Evolutionary conservation across 2,888 invertebrate genomes (phyloP).

Genomic region (Tinea semifulvella): DNA sequence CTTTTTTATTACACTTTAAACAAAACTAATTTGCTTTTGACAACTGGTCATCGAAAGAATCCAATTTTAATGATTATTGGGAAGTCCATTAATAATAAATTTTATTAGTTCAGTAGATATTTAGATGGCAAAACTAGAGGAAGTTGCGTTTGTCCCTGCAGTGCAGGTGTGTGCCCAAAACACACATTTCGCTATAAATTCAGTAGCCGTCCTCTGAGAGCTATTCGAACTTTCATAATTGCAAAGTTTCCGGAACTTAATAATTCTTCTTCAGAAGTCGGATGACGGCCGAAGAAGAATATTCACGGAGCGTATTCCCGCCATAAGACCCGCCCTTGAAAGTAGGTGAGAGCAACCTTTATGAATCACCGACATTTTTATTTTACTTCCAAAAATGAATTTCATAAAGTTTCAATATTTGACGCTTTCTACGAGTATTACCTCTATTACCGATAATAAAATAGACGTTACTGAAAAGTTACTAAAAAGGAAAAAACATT

Average conservation of each 20-base stretch:
- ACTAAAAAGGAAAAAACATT: no score
- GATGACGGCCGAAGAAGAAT: slow-evolving; percentile 60
- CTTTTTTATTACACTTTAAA: no score
- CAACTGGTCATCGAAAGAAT: background rate
- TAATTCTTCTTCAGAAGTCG: slow-evolving; percentile 65
- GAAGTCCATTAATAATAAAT: background rate
- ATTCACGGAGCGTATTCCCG: slow-evolving; percentile 56
- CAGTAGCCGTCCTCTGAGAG: slow-evolving; percentile 61
- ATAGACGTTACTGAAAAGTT: no score
- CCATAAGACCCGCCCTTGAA: slow-evolving; percentile 44
- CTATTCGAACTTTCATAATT: slow-evolving; percentile 68
- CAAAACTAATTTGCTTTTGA: background rate
- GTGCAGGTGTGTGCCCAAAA: slow-evolving; percentile 25
- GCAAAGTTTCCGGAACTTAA: slow-evolving; percentile 65
- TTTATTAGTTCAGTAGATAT: background rate
- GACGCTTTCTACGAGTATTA: no score
- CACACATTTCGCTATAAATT: slow-evolving; percentile 65
- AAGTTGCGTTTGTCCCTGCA: slow-evolving; percentile 4
- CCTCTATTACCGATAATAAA: no score
- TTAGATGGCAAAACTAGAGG: no score
- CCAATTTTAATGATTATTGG: background rate
- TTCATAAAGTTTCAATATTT: slow-evolving; percentile 30
- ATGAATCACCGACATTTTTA: slow-evolving; percentile 40
- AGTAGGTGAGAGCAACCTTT: slow-evolving; percentile 26
- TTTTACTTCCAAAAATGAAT: slow-evolving; percentile 32